A percentile compares a stretch with the other conserved stretches of the same genome.
Evolutionary conservation across 1,140 invertebrate genomes (phyloP).

Genomic region (Holotrichia oblita): DNA sequence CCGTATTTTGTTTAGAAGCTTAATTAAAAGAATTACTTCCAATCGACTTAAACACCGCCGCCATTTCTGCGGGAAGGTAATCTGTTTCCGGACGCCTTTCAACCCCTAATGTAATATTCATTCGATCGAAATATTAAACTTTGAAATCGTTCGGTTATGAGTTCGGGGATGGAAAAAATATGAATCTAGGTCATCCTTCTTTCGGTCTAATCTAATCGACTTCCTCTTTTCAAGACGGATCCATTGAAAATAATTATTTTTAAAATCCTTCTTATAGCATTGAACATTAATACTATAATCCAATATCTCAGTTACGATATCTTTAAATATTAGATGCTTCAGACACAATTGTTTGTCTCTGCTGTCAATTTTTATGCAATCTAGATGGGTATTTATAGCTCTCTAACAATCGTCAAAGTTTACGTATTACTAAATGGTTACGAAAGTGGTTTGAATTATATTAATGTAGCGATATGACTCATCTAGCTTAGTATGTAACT

Average conservation of each 20-base stretch:
- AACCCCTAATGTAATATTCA: conserved; percentile 17
- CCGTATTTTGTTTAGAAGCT: background rate
- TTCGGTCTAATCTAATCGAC: background rate
- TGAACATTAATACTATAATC: background rate
- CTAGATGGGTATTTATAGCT: too few relatives aligned
- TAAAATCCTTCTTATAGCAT: background rate
- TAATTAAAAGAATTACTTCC: conserved; percentile 14
- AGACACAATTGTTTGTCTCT: too few relatives aligned
- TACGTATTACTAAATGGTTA: too few relatives aligned
- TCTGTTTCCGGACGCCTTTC: background rate
- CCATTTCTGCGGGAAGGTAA: background rate
- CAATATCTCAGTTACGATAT: background rate
- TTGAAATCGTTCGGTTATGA: background rate
- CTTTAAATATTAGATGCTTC: background rate
- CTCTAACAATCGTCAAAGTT: too few relatives aligned
- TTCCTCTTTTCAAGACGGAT: background rate
- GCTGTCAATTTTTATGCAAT: too few relatives aligned
- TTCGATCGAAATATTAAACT: conserved; percentile 17
- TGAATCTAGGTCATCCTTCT: background rate
- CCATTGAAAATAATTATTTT: background rate
- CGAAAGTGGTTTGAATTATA: too few relatives aligned
- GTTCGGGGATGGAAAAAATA: background rate
- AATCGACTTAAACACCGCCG: background rate
- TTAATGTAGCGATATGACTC: too few relatives aligned
- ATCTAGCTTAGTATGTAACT: too few relatives aligned